Conservation (phyloP, 2,888 invertebrate genomes). For the Tromatobia lineatoria region DNA sequence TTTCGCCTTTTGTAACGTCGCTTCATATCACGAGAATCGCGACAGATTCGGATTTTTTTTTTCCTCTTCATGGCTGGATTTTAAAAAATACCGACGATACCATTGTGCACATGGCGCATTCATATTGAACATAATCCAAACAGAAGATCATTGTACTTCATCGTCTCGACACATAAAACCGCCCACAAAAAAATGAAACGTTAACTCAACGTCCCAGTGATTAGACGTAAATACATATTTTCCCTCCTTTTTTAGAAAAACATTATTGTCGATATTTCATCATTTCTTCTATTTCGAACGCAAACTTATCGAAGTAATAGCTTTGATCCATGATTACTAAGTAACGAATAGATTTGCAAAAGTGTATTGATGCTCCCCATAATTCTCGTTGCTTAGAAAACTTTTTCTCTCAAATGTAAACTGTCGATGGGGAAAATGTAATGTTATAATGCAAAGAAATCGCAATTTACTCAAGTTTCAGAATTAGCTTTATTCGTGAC, state of each 20-base stretch:
- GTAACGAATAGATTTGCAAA: background rate
- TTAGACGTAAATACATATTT: background rate
- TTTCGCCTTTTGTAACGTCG: background rate
- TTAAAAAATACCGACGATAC: background rate
- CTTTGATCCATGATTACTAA: background rate
- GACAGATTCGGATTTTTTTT: background rate
- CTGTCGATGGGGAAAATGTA: too few species aligned
- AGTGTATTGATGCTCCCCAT: background rate
- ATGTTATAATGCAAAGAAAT: background rate
- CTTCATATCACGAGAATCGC: slow-evolving; percentile 2
- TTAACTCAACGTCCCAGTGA: background rate
- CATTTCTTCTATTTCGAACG: background rate
- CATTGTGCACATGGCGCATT: background rate
- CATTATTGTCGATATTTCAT: background rate
- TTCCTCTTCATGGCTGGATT: background rate
- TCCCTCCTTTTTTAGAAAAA: background rate
- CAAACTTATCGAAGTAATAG: background rate
- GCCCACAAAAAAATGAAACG: background rate
- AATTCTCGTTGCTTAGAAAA: too few species aligned
- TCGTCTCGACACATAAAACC: background rate
- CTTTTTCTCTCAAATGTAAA: too few species aligned
- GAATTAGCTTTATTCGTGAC: background rate
- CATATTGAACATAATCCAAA: background rate
- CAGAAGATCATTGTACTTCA: background rate
- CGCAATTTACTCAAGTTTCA: background rate